Percentiles rank a stretch among this genome's conserved stretches.
Evolutionary conservation across 2,888 invertebrate species (phyloP).

Genomic region (Lithophane leautieri): DNA sequence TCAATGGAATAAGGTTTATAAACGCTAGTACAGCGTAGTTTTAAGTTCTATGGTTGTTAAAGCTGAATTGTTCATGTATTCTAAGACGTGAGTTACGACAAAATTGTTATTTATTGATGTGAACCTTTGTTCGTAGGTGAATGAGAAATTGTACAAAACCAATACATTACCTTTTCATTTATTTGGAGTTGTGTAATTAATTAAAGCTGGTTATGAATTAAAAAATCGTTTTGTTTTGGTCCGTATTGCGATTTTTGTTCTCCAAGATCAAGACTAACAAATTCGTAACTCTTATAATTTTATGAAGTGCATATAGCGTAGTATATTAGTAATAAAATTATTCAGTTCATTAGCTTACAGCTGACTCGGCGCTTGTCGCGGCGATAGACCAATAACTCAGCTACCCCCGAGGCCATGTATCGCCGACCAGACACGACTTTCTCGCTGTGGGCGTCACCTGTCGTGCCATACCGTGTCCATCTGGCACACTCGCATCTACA

Average conservation of each 20-base stretch:
- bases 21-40: slow-evolving; percentile 6
- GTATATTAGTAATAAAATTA: slow-evolving; percentile 37
- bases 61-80: slow-evolving; percentile 47
- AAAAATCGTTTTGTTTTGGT: neutral
- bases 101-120: slow-evolving; percentile 54
- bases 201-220: too few relatives aligned
- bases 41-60: slow-evolving; percentile 26
- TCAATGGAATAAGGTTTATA: slow-evolving; percentile 37
- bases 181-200: neutral
- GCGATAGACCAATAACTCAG: slow-evolving; percentile 66
- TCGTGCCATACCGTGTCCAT: slow-evolving; percentile 76
- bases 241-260: neutral
- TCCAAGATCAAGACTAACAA: neutral
- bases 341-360: slow-evolving; percentile 65
- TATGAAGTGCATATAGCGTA: neutral
- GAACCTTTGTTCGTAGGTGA: slow-evolving; percentile 38
- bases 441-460: slow-evolving; percentile 84
- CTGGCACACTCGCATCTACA: slow-evolving; percentile 53
- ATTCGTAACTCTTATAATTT: neutral
- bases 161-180: slow-evolving; percentile 14
- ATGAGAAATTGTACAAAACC: slow-evolving; percentile 36
- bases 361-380: slow-evolving; percentile 48
- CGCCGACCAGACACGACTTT: slow-evolving; percentile 76
- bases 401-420: slow-evolving; percentile 67
- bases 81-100: slow-evolving; percentile 50